phyloP scores from a whole-genome alignment of 2,888 invertebrate species.

The Eupithecia subfuscata region DNA sequence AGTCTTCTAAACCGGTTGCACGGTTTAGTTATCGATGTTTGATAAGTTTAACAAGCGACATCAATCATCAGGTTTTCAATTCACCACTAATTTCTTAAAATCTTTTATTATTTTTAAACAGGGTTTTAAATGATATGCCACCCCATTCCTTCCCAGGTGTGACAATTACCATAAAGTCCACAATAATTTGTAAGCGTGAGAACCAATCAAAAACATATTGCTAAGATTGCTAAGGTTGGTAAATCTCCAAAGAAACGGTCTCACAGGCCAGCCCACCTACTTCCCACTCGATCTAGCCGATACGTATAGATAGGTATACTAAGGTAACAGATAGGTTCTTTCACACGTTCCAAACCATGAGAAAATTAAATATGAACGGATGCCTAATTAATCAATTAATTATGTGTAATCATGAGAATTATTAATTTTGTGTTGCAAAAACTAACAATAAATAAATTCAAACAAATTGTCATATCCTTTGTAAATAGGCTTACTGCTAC shows the following conservation, averaged over 20 bases:
- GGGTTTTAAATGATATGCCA: too few species aligned
- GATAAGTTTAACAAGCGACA: not conserved
- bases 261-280: conserved; percentile 7
- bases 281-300: conserved; percentile 21
- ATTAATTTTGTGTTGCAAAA: too few species aligned
- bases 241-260: conserved; percentile 16
- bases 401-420: not conserved
- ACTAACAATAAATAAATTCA: too few species aligned
- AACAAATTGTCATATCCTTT: too few species aligned
- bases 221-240: not conserved
- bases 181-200: conserved; percentile 15
- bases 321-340: conserved; percentile 16
- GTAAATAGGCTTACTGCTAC: too few species aligned
- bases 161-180: not conserved
- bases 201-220: conserved; percentile 19
- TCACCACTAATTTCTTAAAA: too few species aligned
- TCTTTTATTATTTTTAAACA: too few species aligned
- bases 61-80: too few species aligned
- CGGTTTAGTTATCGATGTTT: not conserved
- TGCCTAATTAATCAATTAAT: not conserved
- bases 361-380: conserved; percentile 16
- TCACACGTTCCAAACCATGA: conserved; percentile 25
- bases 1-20: too few species aligned
- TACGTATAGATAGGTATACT: conserved; percentile 20
- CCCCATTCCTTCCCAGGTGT: not conserved